Percentiles rank a stretch among this genome's conserved stretches.
These are phyloP conservation scores for Falco concolor DNA, from an alignment of 2,797 vertebrate genomes.

Conservation along the genomic window DNA sequence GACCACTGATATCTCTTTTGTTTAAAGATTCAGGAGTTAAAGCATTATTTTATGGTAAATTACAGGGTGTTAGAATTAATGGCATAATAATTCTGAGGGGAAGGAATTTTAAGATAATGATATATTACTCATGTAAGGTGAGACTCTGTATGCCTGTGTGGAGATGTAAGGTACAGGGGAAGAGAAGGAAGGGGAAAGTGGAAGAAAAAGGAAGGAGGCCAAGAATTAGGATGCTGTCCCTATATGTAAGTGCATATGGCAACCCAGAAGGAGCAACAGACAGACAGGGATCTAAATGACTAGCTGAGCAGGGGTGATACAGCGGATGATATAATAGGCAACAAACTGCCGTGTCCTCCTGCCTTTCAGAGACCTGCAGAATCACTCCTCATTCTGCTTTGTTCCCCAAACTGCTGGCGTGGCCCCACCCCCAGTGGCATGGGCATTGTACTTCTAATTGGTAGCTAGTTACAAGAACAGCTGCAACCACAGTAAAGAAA, in stretches of 20 bases:
- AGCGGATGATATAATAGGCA: not conserved
- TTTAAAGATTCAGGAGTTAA: not conserved
- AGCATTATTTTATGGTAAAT: conserved; percentile 4
- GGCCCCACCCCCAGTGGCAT: fast-evolving
- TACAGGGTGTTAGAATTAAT: not conserved
- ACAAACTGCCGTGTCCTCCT: not conserved
- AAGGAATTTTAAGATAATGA: not conserved
- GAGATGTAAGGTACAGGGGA: not conserved
- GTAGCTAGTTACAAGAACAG: not conserved
- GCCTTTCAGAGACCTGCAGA: not conserved
- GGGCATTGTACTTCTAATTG: not conserved
- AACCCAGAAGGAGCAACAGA: not conserved
- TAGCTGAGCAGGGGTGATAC: not conserved
- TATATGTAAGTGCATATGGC: not conserved
- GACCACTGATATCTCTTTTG: not conserved
- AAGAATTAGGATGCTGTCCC: not conserved
- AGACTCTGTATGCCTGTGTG: not conserved
- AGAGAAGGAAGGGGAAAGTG: not conserved
- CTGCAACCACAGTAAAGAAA: not conserved
- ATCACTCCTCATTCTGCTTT: fast-evolving
- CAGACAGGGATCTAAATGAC: not conserved
- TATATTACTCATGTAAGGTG: not conserved
- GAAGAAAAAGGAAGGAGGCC: not conserved
- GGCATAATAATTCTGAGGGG: not conserved
- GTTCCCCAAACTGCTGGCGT: not conserved